A percentile compares a stretch with the other conserved stretches of the same genome.
Conservation (phyloP, 2,113 vertebrate genomes). For the Terrapene triunguis region DNA sequence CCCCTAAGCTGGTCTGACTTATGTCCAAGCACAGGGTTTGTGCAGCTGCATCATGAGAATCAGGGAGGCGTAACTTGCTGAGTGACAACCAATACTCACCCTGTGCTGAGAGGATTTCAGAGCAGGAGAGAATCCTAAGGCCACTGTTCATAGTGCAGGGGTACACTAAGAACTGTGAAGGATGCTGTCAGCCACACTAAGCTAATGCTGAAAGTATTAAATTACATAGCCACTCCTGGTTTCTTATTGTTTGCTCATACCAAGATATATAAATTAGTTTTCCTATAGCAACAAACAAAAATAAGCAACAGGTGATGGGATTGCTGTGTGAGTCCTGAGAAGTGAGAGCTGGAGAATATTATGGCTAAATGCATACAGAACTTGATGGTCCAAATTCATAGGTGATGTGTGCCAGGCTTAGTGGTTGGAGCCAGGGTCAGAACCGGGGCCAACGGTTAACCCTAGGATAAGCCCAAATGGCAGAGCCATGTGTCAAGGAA, state of each 20-base stretch:
- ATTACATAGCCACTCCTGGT: not conserved
- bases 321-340: not conserved
- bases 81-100: not conserved
- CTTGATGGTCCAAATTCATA: not conserved
- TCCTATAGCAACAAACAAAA: not conserved
- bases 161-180: not conserved
- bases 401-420: not conserved
- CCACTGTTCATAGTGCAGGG: not conserved
- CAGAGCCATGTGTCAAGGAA: not conserved
- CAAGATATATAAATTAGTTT: not conserved
- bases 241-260: not conserved
- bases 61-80: not conserved
- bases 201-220: not conserved
- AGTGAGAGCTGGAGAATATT: not conserved
- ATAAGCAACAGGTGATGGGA: fast-evolving
- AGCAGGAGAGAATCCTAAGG: not conserved
- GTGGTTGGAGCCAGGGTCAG: not conserved
- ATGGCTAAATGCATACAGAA: not conserved
- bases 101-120: not conserved
- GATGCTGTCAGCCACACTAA: not conserved
- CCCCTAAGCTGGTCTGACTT: not conserved
- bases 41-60: not conserved
- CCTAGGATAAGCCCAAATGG: not conserved
- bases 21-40: not conserved
- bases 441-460: not conserved